Evolutionary conservation across 2,113 vertebrate species (phyloP), one percentile per base, ranked within the genome.

Genomic region (Ochotona curzoniae): DNA sequence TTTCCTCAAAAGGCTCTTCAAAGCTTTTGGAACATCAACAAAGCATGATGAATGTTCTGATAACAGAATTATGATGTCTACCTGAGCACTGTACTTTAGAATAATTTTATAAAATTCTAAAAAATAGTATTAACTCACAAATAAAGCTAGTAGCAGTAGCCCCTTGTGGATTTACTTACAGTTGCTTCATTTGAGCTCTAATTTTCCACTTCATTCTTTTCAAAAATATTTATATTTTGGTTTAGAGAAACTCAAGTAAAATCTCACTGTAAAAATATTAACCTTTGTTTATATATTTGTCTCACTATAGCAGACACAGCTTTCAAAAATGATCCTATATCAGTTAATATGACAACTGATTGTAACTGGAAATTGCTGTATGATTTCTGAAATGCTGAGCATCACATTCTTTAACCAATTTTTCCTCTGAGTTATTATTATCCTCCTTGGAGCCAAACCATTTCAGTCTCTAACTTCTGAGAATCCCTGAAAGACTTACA

Each of bases 201-300:
- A 93, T 86, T 92, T 93, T 87, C 38, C 2, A 87, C 47, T 76
- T 5, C 25, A 49, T 92, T 80, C 71, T 11, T 81, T 94, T 94
- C n/a, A 71, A 90, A 94, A 84, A 38, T 8, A 81, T 60, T 94
- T 66, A n/a, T 35, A 83, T 90, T 92, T 94, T 93, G 47, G 28
- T 64, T 25, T 86, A 32, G 11, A 88, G 10, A 93, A 83, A 13
- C 83, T 83, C 20, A 93, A 83, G 70, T 89, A 49, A 82, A n/a
- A 86, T 35, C 38, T 79, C 9, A 6, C 10, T 86, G 44, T 26
- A 71, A 89, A 89, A 76, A 57, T 82, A 74, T 79, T 61, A 89
- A 66, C 25, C 8, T 49, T 73, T 5, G 75, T 85, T 80, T 92
- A 88, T 85, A 71, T 47, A 67, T 73, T 1, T 76, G 1, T 44